Conservation (phyloP, 2,888 invertebrate species). For the Yponomeuta plumbellus region DNA sequence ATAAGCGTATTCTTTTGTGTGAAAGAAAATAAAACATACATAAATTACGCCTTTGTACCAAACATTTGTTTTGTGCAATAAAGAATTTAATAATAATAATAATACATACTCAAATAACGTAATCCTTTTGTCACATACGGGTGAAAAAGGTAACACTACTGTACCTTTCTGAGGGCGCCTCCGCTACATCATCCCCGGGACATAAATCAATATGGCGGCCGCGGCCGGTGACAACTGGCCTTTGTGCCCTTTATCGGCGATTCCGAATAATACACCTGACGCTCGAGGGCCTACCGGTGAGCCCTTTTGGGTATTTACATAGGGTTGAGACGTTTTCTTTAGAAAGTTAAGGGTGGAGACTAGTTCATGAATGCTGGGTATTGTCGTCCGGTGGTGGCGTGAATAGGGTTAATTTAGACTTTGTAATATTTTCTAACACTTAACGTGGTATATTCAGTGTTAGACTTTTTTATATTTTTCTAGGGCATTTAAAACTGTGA, state of each 20-base stretch:
- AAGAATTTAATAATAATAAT: too few species aligned
- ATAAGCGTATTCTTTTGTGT: too few species aligned
- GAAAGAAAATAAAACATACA: too few species aligned
- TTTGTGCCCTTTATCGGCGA: conserved; percentile 44
- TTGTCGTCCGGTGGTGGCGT: background rate
- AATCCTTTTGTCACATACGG: too few species aligned
- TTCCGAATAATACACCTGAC: conserved; percentile 30
- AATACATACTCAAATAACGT: too few species aligned
- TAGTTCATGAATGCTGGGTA: background rate
- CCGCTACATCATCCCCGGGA: conserved; percentile 41
- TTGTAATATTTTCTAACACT: background rate
- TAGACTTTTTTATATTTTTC: too few species aligned
- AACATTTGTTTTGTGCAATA: too few species aligned
- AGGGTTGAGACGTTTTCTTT: background rate
- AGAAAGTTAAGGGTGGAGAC: background rate
- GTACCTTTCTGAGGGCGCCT: conserved; percentile 43
- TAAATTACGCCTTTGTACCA: too few species aligned
- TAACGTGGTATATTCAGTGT: background rate
- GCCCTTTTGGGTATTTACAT: background rate
- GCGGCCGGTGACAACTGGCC: conserved; percentile 40
- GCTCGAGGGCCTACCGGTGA: conserved; percentile 6
- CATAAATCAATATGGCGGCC: conserved; percentile 58
- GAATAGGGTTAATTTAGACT: background rate
- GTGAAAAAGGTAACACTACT: conserved; percentile 38
- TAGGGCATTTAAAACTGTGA: too few species aligned